These are phyloP conservation scores for Phyllostomus discolor DNA, from an alignment of 2,113 vertebrate genomes.

Conservation along the genomic window DNA sequence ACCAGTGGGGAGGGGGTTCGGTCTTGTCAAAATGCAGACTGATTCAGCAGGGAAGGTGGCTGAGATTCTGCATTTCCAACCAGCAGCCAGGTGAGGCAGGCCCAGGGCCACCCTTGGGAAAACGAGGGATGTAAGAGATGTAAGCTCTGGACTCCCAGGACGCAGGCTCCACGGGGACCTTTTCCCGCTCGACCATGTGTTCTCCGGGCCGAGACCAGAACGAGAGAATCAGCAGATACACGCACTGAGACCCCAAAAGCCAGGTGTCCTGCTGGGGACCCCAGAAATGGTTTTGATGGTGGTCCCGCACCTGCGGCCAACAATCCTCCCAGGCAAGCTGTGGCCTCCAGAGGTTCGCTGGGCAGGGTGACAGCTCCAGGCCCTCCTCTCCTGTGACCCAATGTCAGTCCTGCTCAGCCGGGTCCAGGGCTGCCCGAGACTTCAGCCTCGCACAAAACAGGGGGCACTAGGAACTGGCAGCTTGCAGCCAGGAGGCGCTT, in stretches of 20 bases:
- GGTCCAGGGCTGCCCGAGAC: background rate
- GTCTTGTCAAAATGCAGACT: background rate
- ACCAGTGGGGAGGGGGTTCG: background rate
- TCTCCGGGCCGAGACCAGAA: background rate
- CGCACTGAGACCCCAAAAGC: background rate
- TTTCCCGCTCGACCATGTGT: background rate
- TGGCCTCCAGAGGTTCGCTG: background rate
- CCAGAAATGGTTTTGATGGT: background rate
- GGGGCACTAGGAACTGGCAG: background rate
- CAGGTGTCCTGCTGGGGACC: background rate
- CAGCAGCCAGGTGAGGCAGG: background rate
- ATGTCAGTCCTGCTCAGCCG: background rate
- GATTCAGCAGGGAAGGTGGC: background rate
- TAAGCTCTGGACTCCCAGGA: background rate
- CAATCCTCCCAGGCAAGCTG: background rate
- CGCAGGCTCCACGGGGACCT: fast-evolving
- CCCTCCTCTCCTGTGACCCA: background rate
- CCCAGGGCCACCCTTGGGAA: background rate
- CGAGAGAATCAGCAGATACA: background rate
- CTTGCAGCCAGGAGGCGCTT: background rate
- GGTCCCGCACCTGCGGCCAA: background rate
- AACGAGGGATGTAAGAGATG: background rate
- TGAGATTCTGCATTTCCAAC: background rate
- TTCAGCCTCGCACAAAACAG: background rate
- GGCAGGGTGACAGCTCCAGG: background rate